Conservation (phyloP, 2,888 invertebrate species). For the Ethmia dodecea region DNA sequence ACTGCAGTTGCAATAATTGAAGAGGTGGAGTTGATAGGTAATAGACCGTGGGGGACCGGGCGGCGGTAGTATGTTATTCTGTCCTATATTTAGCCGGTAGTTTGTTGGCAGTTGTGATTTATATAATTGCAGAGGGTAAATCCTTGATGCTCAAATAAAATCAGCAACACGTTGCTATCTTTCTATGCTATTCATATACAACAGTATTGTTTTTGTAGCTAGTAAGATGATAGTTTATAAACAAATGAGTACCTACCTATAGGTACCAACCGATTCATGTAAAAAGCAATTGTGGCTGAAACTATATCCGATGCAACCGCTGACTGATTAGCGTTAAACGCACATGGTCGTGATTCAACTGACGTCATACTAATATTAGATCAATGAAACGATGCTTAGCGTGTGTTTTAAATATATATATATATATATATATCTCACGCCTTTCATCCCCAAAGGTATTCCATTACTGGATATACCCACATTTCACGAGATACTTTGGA, state of each 20-base stretch:
- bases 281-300: slow-evolving; percentile 42
- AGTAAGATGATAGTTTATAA: no score
- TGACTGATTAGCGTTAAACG: slow-evolving; percentile 32
- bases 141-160: slow-evolving; percentile 6
- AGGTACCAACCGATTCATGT: no score
- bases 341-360: slow-evolving; percentile 26
- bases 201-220: no score
- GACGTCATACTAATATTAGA: slow-evolving; percentile 20
- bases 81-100: slow-evolving; percentile 49
- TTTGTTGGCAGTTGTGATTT: slow-evolving; percentile 41
- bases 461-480: no score
- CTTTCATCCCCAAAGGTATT: no score
- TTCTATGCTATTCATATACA: no score
- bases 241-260: no score
- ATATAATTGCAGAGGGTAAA: slow-evolving; percentile 29
- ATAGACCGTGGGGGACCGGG: slow-evolving; percentile 45
- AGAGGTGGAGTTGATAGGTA: slow-evolving; percentile 40
- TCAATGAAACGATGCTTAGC: slow-evolving; percentile 10
- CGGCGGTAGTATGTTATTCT: slow-evolving; percentile 33
- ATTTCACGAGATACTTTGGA: no score
- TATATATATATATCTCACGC: no score
- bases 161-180: no score
- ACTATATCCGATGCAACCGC: slow-evolving; percentile 32
- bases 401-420: no score
- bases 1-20: slow-evolving; percentile 57